Base-by-base conservation (phyloP, 2,113 vertebrate species). In the Microtus pennsylvanicus region DNA sequence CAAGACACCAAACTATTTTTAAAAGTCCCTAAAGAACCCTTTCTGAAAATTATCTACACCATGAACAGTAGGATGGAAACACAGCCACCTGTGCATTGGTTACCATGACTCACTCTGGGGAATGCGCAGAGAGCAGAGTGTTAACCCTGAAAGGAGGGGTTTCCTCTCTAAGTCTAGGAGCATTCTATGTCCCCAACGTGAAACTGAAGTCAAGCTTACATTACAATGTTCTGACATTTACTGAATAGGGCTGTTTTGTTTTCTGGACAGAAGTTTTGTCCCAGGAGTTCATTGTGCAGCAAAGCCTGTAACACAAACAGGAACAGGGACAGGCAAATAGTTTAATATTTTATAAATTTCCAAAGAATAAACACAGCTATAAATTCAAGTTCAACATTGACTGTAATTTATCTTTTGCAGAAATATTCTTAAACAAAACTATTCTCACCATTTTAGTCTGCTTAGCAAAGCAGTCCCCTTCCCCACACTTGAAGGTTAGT, bases 241-340 rank as follows among this genome's bases (percentile, higher is more conserved):
- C 1, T 7, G 14, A 89, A 33, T 67, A 26, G 22, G 42, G 94
- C 95, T 80, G 16, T 0, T 12, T 97, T 97, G 16, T 26, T 1
- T 0, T 3, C 70, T 12, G 65, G 8, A n/a, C 99, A 99, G 76
- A 99, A 99, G 0, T 97, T 76, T 78, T 98, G 97, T 1, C 98
- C 99, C 1, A 80, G 42, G 90, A 99, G 98, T 95, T 99, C 99
- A 94, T 99, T 99, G 45, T 99, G 80, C 93, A 98, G 97, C 95
- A 99, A 97, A 97, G 99, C 99, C 99, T 99, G 1, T 70, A 97
- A 87, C 0, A 86, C 93, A 86, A 90, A 7, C 47, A 3, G 22
- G 2, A 26, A 4, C 4, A 47, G 9, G 75, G 67, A 8, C 42
- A 50, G 38, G n/a, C 19, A 91, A 91, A 75, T 0, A 24, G 22